Conservation (phyloP, 2,113 vertebrate species). For the Alosa alosa region DNA sequence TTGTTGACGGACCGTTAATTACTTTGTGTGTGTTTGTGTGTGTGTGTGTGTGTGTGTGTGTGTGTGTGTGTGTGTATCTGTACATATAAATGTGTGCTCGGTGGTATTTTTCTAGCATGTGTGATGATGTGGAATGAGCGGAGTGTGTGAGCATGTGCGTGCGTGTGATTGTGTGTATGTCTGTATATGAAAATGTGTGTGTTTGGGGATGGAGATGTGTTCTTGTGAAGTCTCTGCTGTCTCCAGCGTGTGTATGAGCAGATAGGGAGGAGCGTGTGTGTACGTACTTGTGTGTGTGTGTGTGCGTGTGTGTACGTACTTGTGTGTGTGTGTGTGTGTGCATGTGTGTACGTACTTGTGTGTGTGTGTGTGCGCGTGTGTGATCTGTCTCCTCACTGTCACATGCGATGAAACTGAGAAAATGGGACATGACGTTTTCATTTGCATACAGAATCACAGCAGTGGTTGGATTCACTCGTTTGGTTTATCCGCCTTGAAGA, state of each 20-base stretch:
- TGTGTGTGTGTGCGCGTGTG: background rate
- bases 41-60: too few relatives aligned
- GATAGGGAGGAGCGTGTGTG: background rate
- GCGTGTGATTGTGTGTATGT: background rate
- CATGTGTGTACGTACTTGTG: background rate
- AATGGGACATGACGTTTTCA: conserved; percentile 14
- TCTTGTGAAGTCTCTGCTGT: background rate
- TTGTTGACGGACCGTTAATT: too few relatives aligned
- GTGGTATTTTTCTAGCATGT: too few relatives aligned
- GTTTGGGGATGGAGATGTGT: background rate
- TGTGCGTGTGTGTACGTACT: background rate
- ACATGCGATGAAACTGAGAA: background rate
- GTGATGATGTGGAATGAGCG: too few relatives aligned
- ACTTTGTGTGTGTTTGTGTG: too few relatives aligned
- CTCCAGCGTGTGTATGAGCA: background rate
- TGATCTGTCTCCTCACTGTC: background rate
- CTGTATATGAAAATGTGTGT: background rate
- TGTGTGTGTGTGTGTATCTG: too few relatives aligned
- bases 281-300: background rate
- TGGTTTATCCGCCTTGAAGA: background rate
- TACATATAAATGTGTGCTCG: too few relatives aligned
- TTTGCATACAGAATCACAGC: conserved; percentile 11
- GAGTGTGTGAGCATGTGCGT: background rate
- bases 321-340: background rate
- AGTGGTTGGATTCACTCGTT: background rate